Conservation (phyloP, 1,140 invertebrate genomes). For the Theocolax elegans region DNA sequence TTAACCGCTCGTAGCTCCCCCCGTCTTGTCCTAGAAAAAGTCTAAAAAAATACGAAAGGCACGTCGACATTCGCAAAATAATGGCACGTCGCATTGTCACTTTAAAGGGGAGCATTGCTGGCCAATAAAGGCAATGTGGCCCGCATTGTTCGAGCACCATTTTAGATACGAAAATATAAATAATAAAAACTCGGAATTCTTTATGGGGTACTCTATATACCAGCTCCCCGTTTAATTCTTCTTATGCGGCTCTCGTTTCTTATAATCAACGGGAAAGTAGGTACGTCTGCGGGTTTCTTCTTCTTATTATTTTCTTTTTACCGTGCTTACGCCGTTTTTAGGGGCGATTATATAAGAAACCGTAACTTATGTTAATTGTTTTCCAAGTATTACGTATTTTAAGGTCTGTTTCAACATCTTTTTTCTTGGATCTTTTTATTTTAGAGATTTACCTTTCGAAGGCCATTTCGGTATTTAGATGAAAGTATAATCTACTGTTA, state of each 20-base stretch:
- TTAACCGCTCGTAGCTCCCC: background rate
- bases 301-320: background rate
- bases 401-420: too few relatives aligned
- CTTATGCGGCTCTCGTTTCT: background rate
- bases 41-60: background rate
- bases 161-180: slow-evolving; percentile 25
- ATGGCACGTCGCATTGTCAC: slow-evolving; percentile 39
- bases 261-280: slow-evolving; percentile 40
- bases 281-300: slow-evolving; percentile 1
- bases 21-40: slow-evolving; percentile 3
- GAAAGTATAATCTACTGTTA: too few relatives aligned
- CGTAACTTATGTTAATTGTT: slow-evolving; percentile 23
- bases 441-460: too few relatives aligned
- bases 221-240: background rate
- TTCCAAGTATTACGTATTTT: too few relatives aligned
- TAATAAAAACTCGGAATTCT: background rate
- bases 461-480: too few relatives aligned
- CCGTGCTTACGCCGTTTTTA: background rate
- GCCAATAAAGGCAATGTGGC: slow-evolving; percentile 39
- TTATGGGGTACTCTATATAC: slow-evolving; percentile 1
- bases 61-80: slow-evolving; percentile 28
- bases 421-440: too few relatives aligned
- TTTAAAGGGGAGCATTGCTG: slow-evolving; percentile 23
- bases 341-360: slow-evolving; percentile 7
- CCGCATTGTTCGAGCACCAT: slow-evolving; percentile 37